Base-by-base conservation (phyloP, 2,113 vertebrate species). In the human region DNA sequence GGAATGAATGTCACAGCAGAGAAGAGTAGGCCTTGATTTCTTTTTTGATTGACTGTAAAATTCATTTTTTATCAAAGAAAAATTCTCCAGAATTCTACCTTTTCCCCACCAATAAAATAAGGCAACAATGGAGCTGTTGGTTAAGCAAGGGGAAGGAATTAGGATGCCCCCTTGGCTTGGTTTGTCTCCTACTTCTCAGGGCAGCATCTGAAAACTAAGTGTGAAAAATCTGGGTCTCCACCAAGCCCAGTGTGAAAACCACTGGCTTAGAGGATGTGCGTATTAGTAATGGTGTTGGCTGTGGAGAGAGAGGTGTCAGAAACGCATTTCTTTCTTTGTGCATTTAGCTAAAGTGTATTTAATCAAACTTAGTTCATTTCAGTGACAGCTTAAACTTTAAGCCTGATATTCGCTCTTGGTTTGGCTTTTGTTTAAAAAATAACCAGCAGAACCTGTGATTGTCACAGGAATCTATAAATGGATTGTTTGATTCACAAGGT, bases 401-500 rank as follows among this genome's bases (percentile, higher is more conserved):
- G 22, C 22, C 32, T 76, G 16, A 14, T 23, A 25, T 55, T 86
- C 64, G 22, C 8, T 90, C n/a, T n/a, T 76, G 22, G 23, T 79
- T 82, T 95, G 16, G 7, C 72, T 82, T 82, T 91, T 57, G 18
- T 72, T 89, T 95, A 35, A 75, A 86, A 95, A 72, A 57, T 32
- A 57, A 73, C 45, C 20, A 22, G 9, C 9, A 12, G 61, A 45
- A 55, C 8, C 79, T 89, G 9, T 76, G 43, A 45, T 17, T 43
- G 48, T 57, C 57, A 43, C 12, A 35, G 10, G 5, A 48, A 52
- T 79, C 7, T 30, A 5, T 40, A 72, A 43, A 61, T 32, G 66
- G 16, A 45, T 22, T 57, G 10, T 66, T 83, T 78, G 86, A 55
- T 75, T 95, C 52, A 16, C 35, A 50, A 52, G 6, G 30, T 75